These are phyloP conservation scores for Elephas maximus DNA, from an alignment of 2,113 vertebrate genomes.

Conservation along the genomic window DNA sequence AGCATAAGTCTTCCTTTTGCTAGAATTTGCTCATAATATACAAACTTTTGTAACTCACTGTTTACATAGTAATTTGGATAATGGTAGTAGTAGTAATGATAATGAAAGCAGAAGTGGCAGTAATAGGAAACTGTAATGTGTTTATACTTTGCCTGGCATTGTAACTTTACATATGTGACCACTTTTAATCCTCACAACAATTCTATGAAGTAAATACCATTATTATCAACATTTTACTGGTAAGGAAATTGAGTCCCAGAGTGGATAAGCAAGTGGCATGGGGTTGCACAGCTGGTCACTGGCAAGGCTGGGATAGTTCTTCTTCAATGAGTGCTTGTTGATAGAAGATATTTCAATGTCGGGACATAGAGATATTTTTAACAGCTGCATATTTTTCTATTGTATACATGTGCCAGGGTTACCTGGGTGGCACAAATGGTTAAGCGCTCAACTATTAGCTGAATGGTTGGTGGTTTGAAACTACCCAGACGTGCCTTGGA, in stretches of 20 bases:
- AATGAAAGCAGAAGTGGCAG: neutral
- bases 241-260: neutral
- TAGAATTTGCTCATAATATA: neutral
- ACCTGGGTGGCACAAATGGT: too few relatives aligned
- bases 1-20: constrained; percentile 28
- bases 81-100: neutral
- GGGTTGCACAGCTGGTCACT: neutral
- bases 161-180: neutral
- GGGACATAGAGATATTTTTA: constrained; percentile 27
- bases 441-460: too few relatives aligned
- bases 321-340: neutral
- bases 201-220: neutral
- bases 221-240: too few relatives aligned
- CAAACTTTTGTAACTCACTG: constrained; percentile 13
- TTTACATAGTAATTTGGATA: neutral
- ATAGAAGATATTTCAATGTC: constrained; percentile 19
- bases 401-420: neutral
- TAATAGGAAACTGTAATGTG: neutral
- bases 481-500: too few relatives aligned
- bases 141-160: neutral
- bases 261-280: neutral
- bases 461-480: too few relatives aligned
- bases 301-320: neutral
- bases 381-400: constrained; percentile 19
- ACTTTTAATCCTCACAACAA: constrained; percentile 20